Percentiles rank a stretch among this genome's conserved stretches.
These are phyloP conservation scores for Strigops habroptila DNA, from an alignment of 2,113 vertebrate species.

Conservation along the genomic window DNA sequence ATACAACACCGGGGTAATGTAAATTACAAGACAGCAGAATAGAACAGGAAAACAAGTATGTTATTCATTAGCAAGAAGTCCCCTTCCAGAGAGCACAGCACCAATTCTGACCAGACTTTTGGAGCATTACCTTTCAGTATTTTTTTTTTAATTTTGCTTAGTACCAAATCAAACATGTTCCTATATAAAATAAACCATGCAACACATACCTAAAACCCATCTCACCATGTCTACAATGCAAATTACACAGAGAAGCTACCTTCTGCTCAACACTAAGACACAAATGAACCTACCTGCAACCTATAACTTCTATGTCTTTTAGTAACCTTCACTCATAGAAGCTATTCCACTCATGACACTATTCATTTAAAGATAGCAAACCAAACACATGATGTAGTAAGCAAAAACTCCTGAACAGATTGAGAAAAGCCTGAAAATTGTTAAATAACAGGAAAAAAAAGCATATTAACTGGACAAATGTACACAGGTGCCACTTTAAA, in stretches of 20 bases:
- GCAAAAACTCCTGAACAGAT: not conserved
- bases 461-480: not conserved
- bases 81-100: not conserved
- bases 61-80: not conserved
- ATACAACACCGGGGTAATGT: not conserved
- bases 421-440: fast-evolving
- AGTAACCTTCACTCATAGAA: not conserved
- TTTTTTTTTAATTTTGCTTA: not conserved
- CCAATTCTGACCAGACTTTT: not conserved
- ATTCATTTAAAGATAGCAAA: not conserved
- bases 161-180: not conserved
- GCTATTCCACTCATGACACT: not conserved
- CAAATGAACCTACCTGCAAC: not conserved
- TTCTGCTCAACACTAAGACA: not conserved
- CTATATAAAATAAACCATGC: not conserved
- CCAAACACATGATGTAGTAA: not conserved
- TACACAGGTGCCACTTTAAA: not conserved
- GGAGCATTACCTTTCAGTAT: not conserved
- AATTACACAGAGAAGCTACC: not conserved
- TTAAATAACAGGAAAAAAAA: not conserved
- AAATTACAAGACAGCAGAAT: not conserved
- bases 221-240: not conserved
- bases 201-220: fast-evolving
- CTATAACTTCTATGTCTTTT: not conserved
- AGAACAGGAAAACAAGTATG: not conserved